Evolutionary conservation across 2,113 vertebrate species (phyloP).

Genomic region (Martes martes): DNA sequence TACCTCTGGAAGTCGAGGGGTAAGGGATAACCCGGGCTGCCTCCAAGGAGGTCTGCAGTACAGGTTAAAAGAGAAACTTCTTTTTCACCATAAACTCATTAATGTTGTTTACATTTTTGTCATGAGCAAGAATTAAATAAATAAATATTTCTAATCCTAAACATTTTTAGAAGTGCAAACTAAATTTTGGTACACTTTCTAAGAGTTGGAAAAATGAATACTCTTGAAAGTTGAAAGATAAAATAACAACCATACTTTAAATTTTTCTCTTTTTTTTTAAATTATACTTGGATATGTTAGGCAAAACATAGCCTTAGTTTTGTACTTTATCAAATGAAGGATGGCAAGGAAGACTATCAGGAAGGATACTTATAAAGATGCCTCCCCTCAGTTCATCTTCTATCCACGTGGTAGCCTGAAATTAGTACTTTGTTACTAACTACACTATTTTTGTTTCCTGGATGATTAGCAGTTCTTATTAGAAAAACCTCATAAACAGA

Average conservation of each 20-base stretch:
- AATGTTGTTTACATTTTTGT: neutral
- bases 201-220: neutral
- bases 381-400: neutral
- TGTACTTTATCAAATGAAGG: neutral
- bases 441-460: neutral
- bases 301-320: neutral
- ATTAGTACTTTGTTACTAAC: neutral
- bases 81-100: neutral
- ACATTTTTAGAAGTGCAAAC: neutral
- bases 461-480: neutral
- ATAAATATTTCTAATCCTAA: neutral
- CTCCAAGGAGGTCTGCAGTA: neutral
- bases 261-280: neutral
- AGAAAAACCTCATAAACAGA: neutral
- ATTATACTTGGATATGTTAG: neutral
- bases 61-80: neutral
- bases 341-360: neutral
- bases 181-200: constrained; percentile 26
- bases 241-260: neutral
- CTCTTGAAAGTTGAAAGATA: neutral
- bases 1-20: neutral
- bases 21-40: neutral
- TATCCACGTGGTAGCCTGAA: neutral
- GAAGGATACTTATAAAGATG: neutral
- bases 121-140: neutral